Conservation (phyloP, 2,113 vertebrate species). For the Rhabdomys dilectus region DNA sequence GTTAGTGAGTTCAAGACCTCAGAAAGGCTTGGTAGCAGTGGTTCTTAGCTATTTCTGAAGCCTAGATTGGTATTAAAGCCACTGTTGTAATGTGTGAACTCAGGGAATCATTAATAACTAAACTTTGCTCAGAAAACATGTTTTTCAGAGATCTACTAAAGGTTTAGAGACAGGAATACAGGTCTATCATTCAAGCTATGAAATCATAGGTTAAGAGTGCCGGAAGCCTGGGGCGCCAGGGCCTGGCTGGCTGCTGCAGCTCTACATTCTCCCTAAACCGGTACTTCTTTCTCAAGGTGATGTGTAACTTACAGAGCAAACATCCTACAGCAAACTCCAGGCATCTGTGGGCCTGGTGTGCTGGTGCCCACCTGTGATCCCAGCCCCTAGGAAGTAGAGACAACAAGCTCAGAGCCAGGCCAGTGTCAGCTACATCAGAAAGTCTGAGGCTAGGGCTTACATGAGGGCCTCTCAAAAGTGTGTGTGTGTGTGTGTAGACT, state of each 20-base stretch:
- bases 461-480: not conserved
- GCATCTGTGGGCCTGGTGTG: not conserved
- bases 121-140: slow-evolving; percentile 26
- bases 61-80: not conserved
- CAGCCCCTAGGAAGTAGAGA: not conserved
- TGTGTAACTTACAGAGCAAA: not conserved
- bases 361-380: not conserved
- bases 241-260: not conserved
- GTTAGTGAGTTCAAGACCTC: not conserved
- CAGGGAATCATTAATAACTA: slow-evolving; percentile 7
- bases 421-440: not conserved
- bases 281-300: slow-evolving; percentile 17
- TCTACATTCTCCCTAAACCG: not conserved
- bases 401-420: not conserved
- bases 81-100: not conserved
- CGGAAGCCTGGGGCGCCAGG: not conserved
- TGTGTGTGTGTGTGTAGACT: not conserved
- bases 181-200: not conserved
- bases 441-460: not conserved
- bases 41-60: not conserved
- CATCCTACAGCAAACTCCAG: not conserved
- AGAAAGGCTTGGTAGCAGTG: not conserved
- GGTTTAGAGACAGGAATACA: not conserved
- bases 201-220: not conserved
- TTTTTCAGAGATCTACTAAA: slow-evolving; percentile 35